Base-by-base conservation (phyloP, 2,797 vertebrate species). In the Clarias platycephalus region DNA sequence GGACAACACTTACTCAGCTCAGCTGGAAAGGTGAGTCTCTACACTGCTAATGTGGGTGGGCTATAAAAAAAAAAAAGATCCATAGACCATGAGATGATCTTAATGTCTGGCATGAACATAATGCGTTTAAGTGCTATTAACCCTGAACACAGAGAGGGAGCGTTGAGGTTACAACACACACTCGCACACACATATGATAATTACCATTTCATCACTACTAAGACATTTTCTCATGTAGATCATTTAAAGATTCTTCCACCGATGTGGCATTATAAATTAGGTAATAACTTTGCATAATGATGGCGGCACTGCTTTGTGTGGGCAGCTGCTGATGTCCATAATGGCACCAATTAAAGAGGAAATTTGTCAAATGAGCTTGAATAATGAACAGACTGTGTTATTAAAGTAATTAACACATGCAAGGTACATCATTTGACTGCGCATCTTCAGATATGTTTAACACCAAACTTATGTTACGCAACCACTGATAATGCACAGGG, bases 331-430 rank as follows among this genome's bases (percentile, higher is more conserved):
- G 86, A 90, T 87, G 89, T 89, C 90, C 86, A 87, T 93, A 93
- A 93, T 92, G 88, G 89, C 40, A 85, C 90, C 90, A 92, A 93
- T 94, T 93, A 93, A 83, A 91, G 70, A 12, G 84, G 89, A 92
- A 83, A 92, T 93, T 83, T 93, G 92, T 90, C 89, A 92, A 89
- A 91, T 92, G 89, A 93, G 90, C 87, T 86, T 83, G 87, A 89
- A 90, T 93, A 94, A 93, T 92, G 92, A 93, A 93, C 92, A 91
- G 85, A 90, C 88, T 63, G 88, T 91, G 89, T 91, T 92, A 93
- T 93, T 93, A 91, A 93, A 87, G 85, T 84, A 88, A 90, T 89
- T 84, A 87, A 40, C 16, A 22, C 26, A 75, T 60, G 70, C 37
- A 62, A 84, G 79, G 75, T 83, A 44, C 66, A 71, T 64, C 55